These are phyloP conservation scores for Myotis myotis DNA, from an alignment of 2,797 vertebrate species.

Conservation along the genomic window DNA sequence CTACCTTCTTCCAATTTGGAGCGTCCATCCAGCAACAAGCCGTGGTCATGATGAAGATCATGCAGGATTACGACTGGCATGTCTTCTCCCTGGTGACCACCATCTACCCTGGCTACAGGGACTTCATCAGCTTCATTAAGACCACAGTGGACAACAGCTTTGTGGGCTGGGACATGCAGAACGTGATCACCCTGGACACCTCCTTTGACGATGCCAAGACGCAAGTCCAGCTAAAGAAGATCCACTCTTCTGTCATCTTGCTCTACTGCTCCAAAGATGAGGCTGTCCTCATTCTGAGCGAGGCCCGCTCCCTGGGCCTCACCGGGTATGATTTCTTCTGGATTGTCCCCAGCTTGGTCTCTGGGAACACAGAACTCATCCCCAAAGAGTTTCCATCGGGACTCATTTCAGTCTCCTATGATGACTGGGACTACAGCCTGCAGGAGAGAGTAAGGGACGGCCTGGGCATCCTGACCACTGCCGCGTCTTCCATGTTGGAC, in stretches of 20 bases:
- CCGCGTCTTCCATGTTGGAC: constrained; percentile 94
- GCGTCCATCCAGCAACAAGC: constrained; percentile 99
- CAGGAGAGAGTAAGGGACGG: constrained; percentile 94
- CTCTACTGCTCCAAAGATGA: constrained; percentile 98
- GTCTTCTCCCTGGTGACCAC: constrained; percentile 97
- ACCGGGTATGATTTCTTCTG: constrained; percentile 98
- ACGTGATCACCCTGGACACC: constrained; percentile 92
- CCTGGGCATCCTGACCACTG: constrained; percentile 96
- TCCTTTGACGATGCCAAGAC: constrained; percentile 93
- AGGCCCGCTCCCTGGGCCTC: constrained; percentile 95
- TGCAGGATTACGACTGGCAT: constrained; percentile 99
- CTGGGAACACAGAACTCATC: constrained; percentile 93
- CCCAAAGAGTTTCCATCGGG: constrained; percentile 95
- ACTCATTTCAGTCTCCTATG: constrained; percentile 96
- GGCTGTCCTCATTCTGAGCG: constrained; percentile 93
- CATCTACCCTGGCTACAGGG: constrained; percentile 96
- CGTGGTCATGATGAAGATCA: constrained; percentile 96
- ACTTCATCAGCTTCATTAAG: constrained; percentile 96
- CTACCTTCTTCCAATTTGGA: constrained; percentile 98
- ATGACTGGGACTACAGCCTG: constrained; percentile 98
- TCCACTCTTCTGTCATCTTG: constrained; percentile 96
- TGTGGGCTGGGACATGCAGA: constrained; percentile 98
- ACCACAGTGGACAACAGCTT: constrained; percentile 98
- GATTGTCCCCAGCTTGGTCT: constrained; percentile 97
- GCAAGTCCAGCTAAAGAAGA: constrained; percentile 97